Conservation (phyloP, 2,113 vertebrate genomes). For the Prunella fulvescens region DNA sequence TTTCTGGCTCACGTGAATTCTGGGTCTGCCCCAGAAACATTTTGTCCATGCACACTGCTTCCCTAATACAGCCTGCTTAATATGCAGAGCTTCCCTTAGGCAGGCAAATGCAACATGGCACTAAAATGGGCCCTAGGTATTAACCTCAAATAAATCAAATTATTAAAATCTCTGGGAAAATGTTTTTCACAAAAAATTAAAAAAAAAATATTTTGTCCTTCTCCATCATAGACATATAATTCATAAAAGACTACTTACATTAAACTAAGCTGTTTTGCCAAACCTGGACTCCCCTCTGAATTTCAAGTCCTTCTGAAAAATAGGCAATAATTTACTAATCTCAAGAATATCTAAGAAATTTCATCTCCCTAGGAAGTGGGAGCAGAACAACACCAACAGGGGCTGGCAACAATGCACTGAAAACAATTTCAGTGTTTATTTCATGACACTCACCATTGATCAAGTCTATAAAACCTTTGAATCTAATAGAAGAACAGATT, state of each 20-base stretch:
- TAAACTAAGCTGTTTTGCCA: background rate
- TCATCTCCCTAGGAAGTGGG: fast-evolving
- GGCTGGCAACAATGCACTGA: background rate
- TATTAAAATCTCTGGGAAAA: background rate
- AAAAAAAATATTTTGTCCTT: background rate
- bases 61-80: background rate
- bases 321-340: background rate
- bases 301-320: background rate
- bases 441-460: background rate
- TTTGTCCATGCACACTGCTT: background rate
- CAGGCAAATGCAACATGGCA: background rate
- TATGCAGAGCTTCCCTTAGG: background rate
- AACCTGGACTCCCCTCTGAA: background rate
- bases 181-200: background rate
- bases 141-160: background rate
- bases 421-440: background rate
- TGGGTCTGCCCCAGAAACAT: background rate
- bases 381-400: background rate
- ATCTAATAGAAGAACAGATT: constrained; percentile 11
- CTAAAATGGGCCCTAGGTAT: background rate
- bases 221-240: background rate
- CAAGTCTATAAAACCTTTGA: background rate
- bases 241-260: background rate
- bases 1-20: background rate
- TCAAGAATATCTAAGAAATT: background rate